These are phyloP conservation scores for Galleria mellonella DNA, from an alignment of 1,140 invertebrate genomes.

Conservation along the genomic window DNA sequence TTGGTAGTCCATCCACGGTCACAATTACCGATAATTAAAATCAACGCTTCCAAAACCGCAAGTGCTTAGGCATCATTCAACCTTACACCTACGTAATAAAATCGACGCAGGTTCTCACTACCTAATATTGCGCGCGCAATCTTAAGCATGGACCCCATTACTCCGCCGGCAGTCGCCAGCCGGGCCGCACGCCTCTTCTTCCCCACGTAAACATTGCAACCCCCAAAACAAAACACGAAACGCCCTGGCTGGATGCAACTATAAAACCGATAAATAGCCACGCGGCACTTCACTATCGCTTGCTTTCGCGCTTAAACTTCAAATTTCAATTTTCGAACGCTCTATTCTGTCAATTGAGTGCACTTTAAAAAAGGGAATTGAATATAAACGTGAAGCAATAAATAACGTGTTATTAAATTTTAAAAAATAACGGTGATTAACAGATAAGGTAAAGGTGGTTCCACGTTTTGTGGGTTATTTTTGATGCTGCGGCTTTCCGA, in stretches of 20 bases:
- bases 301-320: constrained; percentile 42
- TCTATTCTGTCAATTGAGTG: constrained; percentile 21
- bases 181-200: constrained; percentile 48
- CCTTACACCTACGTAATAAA: constrained; percentile 64
- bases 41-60: constrained; percentile 29
- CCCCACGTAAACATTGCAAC: constrained; percentile 48
- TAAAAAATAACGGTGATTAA: constrained; percentile 17
- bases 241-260: constrained; percentile 47
- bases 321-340: constrained; percentile 17
- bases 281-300: constrained; percentile 13
- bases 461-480: constrained; percentile 21
- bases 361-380: constrained; percentile 30
- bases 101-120: constrained; percentile 48
- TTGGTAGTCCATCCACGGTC: background rate
- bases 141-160: constrained; percentile 31
- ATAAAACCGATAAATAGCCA: constrained; percentile 20
- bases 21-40: constrained; percentile 23
- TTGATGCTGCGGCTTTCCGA: constrained; percentile 2
- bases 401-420: constrained; percentile 41
- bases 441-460: constrained; percentile 31
- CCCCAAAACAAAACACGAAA: constrained; percentile 52
- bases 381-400: constrained; percentile 35
- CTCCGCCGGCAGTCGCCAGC: constrained; percentile 60
- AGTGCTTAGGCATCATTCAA: constrained; percentile 24
- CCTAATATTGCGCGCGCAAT: constrained; percentile 47